Base-by-base conservation (phyloP, 1,140 invertebrate genomes). In the Brevipalpus yothersi region DNA sequence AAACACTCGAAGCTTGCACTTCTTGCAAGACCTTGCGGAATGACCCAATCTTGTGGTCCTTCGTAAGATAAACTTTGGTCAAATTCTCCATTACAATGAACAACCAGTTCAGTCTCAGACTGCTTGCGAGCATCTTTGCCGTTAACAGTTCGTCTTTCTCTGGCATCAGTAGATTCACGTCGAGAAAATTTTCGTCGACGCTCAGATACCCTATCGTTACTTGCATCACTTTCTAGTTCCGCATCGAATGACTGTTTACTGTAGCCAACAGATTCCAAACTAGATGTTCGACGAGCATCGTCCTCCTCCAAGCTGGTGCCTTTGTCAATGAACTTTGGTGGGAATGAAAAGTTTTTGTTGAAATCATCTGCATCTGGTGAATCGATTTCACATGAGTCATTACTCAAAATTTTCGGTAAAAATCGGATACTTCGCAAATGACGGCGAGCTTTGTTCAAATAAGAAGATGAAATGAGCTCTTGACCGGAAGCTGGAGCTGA, bases 341-440 rank as follows among this genome's bases (percentile, higher is more conserved):
- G 47, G 39, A 60, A 60, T 31, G 23, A 21, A 17, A 10, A 53
- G n/a, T 54, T n/a, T 15, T 43, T 40, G 41, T 19, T 49, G 7
- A 10, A 43, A n/a, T 61, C 59, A 19, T 53, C 49, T 19, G 23
- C 55, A 13, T 56, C 55, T 40, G 65, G 65, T 12, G 65, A 66
- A 54, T 66, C 65, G 51, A 66, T 57, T 56, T 63, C 62, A 55
- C 63, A 58, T 39, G 65, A 64, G 61, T 66, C 65, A 47, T 56
- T 55, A 40, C 58, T 60, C 15, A 61, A 17, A 13, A 59, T 57
- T 19, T 62, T 62, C 19, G 61, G 61, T 15, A 62, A n/a, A 49
- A 62, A 62, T 40, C 60, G 39, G 31, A 62, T 62, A n/a, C 10
- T 56, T 31, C 58, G 59, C 39, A 53, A 12, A n/a, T 10, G 58